A percentile compares a stretch with the other conserved stretches of the same genome.
Conservation (phyloP, 2,888 invertebrate species). For the Biston stratarius region DNA sequence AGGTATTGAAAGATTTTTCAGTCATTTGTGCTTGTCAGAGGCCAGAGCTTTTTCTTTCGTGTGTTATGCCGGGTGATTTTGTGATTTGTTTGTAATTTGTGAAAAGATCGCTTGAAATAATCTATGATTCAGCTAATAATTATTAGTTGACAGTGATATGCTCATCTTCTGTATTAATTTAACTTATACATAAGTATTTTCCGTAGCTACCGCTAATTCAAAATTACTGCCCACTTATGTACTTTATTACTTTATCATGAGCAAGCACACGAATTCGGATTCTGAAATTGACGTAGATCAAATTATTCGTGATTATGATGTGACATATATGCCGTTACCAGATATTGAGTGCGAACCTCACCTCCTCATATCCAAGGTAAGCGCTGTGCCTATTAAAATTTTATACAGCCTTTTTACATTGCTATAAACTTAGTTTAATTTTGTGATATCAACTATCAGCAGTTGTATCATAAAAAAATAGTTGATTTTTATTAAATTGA, state of each 20-base stretch:
- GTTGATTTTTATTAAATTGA: no score
- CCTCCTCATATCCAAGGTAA: slow-evolving; percentile 78
- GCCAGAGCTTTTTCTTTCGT: neutral
- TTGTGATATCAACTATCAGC: no score
- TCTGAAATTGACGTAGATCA: slow-evolving; percentile 62
- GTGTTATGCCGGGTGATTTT: neutral
- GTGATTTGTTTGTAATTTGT: no score
- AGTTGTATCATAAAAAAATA: no score
- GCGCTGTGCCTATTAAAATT: slow-evolving; percentile 18
- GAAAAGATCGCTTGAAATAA: neutral
- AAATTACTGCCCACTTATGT: neutral
- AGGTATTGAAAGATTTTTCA: no score
- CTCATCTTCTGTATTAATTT: neutral
- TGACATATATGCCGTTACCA: slow-evolving; percentile 69
- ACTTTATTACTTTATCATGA: slow-evolving; percentile 20
- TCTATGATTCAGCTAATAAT: neutral
- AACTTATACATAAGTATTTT: no score
- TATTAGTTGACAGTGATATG: neutral
- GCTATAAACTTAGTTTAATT: neutral
- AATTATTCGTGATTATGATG: slow-evolving; percentile 68
- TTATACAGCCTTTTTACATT: neutral
- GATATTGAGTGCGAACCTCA: slow-evolving; percentile 74
- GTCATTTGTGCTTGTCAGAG: neutral
- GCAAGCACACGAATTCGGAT: slow-evolving; percentile 43
- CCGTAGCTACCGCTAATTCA: no score